Conservation (phyloP, 1,140 invertebrate species). For the Agrypnia vestita region DNA sequence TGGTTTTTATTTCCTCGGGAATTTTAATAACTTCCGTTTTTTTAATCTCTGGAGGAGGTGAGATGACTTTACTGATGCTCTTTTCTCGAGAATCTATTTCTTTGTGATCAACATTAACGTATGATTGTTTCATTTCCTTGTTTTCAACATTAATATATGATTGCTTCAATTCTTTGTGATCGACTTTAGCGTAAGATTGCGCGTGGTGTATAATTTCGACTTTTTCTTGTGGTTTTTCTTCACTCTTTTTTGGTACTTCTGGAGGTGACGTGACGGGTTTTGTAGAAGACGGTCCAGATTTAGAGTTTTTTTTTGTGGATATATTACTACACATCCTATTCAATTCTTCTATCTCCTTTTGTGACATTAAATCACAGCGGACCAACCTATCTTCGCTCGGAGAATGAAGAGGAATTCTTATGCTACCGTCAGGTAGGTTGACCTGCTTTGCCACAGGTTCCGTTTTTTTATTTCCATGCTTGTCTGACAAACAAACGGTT, state of each 20-base stretch:
- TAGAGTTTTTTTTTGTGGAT: slow-evolving; percentile 52
- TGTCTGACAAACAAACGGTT: slow-evolving; percentile 38
- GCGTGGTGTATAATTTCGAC: slow-evolving; percentile 31
- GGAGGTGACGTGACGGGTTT: slow-evolving; percentile 39
- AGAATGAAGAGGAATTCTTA: slow-evolving; percentile 73
- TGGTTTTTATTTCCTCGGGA: not conserved
- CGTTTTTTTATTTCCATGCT: slow-evolving; percentile 32
- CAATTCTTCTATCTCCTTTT: slow-evolving; percentile 54
- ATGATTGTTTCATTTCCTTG: no score
- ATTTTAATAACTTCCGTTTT: slow-evolving; percentile 11
- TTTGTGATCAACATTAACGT: no score
- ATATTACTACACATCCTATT: slow-evolving; percentile 55
- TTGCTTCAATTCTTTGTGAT: slow-evolving; percentile 8
- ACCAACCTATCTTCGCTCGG: slow-evolving; percentile 66
- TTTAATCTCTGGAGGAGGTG: slow-evolving; percentile 19
- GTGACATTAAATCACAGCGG: slow-evolving; percentile 57
- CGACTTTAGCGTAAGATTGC: slow-evolving; percentile 11
- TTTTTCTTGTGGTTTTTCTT: slow-evolving; percentile 43
- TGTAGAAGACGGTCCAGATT: slow-evolving; percentile 35
- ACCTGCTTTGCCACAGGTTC: slow-evolving; percentile 63
- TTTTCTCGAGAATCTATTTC: no score
- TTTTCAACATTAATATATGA: no score
- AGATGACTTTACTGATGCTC: no score
- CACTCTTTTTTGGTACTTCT: slow-evolving; percentile 46
- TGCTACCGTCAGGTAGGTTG: slow-evolving; percentile 70